Evolutionary conservation across 2,113 vertebrate species (phyloP).

Genomic region (Bambusicola thoracicus): DNA sequence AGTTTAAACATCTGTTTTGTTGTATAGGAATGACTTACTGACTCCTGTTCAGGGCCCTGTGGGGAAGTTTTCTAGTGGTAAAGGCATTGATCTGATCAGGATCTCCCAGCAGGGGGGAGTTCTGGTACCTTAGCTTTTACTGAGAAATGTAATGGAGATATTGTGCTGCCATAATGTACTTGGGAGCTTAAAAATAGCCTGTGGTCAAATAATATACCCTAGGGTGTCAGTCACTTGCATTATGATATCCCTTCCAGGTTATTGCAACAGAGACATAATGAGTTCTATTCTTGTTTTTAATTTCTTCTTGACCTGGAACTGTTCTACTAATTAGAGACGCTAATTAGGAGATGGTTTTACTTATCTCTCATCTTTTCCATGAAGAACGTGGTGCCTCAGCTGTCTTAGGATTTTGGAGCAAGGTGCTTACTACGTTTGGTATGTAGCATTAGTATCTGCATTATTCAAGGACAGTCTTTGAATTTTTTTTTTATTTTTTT

Average conservation of each 20-base stretch:
- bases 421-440: constrained; percentile 24
- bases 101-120: neutral
- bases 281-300: constrained; percentile 49
- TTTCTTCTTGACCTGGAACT: constrained; percentile 65
- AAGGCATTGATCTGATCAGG: constrained; percentile 14
- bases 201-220: constrained; percentile 43
- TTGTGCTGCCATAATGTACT: neutral
- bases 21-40: neutral
- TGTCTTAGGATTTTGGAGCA: constrained; percentile 32
- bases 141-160: neutral
- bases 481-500: neutral
- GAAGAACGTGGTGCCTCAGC: constrained; percentile 35
- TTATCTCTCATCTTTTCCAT: constrained; percentile 33
- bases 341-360: constrained; percentile 56
- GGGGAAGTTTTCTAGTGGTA: neutral
- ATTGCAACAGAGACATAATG: neutral
- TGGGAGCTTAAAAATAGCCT: constrained; percentile 38
- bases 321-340: constrained; percentile 47
- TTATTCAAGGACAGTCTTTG: constrained; percentile 18
- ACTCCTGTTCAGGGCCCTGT: neutral
- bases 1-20: neutral
- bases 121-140: neutral
- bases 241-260: constrained; percentile 48
- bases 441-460: neutral
- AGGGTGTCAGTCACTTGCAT: constrained; percentile 38